Base-by-base conservation (phyloP, 2,113 vertebrate genomes). In the Cynopterus brachyotis region DNA sequence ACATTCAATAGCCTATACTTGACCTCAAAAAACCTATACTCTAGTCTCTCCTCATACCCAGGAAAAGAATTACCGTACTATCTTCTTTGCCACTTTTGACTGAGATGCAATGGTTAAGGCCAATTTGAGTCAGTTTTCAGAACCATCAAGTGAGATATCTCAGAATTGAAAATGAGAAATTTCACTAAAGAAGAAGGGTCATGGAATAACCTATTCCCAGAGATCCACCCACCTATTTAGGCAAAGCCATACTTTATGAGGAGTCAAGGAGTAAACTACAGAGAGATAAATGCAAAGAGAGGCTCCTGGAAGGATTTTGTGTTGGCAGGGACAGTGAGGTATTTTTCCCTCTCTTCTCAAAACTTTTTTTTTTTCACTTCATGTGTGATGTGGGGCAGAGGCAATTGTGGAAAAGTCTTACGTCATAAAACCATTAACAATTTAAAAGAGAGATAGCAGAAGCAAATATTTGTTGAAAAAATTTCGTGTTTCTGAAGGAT, bases 401-500 rank as follows among this genome's bases (percentile, higher is more conserved):
- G 22, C 35, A 91, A 73, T 35, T 76, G 6, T 83, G 32, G 75
- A 62, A 96, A 96, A 91, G 40, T 16, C 40, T 13, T 12, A 88
- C 50, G 11, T 69, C 40, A 73, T 80, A 95, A 96, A 96, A 91
- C 76, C 69, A 92, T 6, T 5, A 91, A 37, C 80, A 95, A 73
- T 59, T 82, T 91, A 45, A 93, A 47, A 86, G 72, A 73, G 62
- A 97, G 30, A 91, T 47, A 26, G 72, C 85, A 72, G 30, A 93
- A 93, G 19, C 47, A 76, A 40, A 85, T 64, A 84, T 11, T 89
- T 91, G 42, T 80, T 88, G 20, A 95, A 94, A 95, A 94, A 91
- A 30, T 8, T 73, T 89, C 45, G 35, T 95, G 35, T 79, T 91
- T 96, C 42, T 83, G 55, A 95, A 96, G n/a, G 69, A 57, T 69